Evolutionary conservation across 2,888 invertebrate genomes (phyloP).

Genomic region (Cyclophora punctaria): DNA sequence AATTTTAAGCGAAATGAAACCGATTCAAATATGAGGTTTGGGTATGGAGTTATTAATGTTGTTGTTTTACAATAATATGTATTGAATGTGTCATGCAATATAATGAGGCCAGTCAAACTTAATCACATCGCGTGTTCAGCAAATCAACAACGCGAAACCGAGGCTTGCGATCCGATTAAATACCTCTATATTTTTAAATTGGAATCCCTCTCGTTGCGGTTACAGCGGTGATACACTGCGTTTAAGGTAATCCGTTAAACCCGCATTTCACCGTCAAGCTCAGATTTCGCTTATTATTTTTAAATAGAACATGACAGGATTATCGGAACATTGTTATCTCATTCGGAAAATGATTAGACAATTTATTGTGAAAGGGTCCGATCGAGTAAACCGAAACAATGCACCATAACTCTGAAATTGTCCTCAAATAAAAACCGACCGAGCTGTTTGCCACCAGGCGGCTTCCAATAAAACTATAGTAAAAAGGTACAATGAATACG

Average conservation of each 20-base stretch:
- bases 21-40: too few relatives aligned
- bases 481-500: slow-evolving; percentile 55
- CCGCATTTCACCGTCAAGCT: slow-evolving; percentile 19
- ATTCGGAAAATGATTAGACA: background rate
- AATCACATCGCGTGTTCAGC: slow-evolving; percentile 20
- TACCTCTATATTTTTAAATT: slow-evolving; percentile 30
- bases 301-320: slow-evolving; percentile 3
- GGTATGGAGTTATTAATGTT: background rate
- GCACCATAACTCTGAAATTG: slow-evolving; percentile 9
- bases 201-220: slow-evolving; percentile 30
- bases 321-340: background rate
- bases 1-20: too few relatives aligned
- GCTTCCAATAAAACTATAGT: slow-evolving; percentile 41
- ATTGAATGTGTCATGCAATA: too few relatives aligned
- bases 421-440: slow-evolving; percentile 16
- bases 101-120: slow-evolving; percentile 15
- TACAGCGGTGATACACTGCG: slow-evolving; percentile 33
- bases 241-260: slow-evolving; percentile 37
- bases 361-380: background rate
- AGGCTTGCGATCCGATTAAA: slow-evolving; percentile 25
- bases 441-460: slow-evolving; percentile 23
- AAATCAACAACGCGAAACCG: slow-evolving; percentile 20
- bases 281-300: slow-evolving; percentile 16
- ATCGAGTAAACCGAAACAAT: slow-evolving; percentile 4
- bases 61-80: background rate